Evolutionary conservation across 2,888 invertebrate genomes (phyloP), one percentile per base, ranked within the genome.

Genomic region (Sthenelais limicola): DNA sequence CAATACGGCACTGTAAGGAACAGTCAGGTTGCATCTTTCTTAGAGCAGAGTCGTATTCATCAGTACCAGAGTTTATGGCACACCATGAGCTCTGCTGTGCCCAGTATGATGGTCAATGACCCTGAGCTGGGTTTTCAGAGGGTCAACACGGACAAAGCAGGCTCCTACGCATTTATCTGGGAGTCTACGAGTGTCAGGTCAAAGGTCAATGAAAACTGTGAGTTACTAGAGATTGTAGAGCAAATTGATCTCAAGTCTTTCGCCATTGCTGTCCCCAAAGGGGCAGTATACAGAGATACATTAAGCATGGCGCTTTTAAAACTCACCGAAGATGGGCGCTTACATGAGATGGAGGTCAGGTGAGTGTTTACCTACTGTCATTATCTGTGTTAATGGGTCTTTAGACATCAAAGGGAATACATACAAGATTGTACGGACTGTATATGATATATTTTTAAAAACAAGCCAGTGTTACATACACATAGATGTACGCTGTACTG

Each of bases 141-240:
- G 4, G 82, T 81, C 58, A 76, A 26, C 9, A 30, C 35, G 32
- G 26, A 30, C 9, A 49, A 72, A 15, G 62, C 35, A 15, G 84
- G 82, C 52, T 78, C 83, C 58, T 85, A 85, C 73, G 85, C 85
- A 15, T 86, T 86, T 74, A 83, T 86, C 77, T 86, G 86, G 86
- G 85, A 86, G 74, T 84, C 83, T 21, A 83, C 85, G 1, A 85
- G 85, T 75, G 82, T 82, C 73, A 83, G 82, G 73, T 80, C 82
- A 73, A 82, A 82, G 21, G 83, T 83, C 51, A 78, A 84, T 76
- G 80, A 82, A 35, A 73, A 75, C 56, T 80, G 97, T 84, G 97
- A 97, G 87, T 89, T 84, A 66, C 83, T 84, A 81, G 84, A 84
- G 73, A 83, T 86, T 3, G 85, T 83, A 3, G 84, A 85, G 28